phyloP scores from a whole-genome alignment of 2,797 vertebrate genomes.

The Coilia nasus region DNA sequence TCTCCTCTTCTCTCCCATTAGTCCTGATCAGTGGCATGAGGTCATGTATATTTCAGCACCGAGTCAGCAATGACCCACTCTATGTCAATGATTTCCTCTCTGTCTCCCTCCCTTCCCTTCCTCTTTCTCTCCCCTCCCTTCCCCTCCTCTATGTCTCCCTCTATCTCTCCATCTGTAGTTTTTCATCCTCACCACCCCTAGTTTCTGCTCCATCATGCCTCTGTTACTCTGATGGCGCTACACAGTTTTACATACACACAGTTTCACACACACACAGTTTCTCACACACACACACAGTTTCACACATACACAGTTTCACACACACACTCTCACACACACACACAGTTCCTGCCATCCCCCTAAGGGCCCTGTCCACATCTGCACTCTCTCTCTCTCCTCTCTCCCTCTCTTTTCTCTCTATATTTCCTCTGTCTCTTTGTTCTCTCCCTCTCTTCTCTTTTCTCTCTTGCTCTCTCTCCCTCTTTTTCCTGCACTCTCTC shows the following conservation, averaged over 20 bases:
- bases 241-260: not conserved
- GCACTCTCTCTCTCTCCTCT: not conserved
- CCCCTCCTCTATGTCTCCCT: too few species aligned
- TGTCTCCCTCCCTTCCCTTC: too few species aligned
- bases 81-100: slow-evolving; percentile 18
- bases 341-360: not conserved
- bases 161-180: too few species aligned
- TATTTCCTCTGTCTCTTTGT: not conserved
- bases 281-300: not conserved
- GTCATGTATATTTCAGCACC: too few species aligned
- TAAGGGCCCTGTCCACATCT: too few species aligned
- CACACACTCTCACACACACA: not conserved
- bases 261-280: not conserved
- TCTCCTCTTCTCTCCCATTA: too few species aligned
- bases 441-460: not conserved
- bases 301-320: not conserved
- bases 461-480: slow-evolving; percentile 2
- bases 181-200: too few species aligned
- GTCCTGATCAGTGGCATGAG: too few species aligned
- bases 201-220: too few species aligned
- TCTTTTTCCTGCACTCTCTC: not conserved
- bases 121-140: too few species aligned
- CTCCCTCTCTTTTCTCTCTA: not conserved
- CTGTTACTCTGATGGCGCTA: too few species aligned
- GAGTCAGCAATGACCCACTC: too few species aligned